Evolutionary conservation across 2,797 vertebrate genomes (phyloP).

Genomic region (Notolabrus celidotus): DNA sequence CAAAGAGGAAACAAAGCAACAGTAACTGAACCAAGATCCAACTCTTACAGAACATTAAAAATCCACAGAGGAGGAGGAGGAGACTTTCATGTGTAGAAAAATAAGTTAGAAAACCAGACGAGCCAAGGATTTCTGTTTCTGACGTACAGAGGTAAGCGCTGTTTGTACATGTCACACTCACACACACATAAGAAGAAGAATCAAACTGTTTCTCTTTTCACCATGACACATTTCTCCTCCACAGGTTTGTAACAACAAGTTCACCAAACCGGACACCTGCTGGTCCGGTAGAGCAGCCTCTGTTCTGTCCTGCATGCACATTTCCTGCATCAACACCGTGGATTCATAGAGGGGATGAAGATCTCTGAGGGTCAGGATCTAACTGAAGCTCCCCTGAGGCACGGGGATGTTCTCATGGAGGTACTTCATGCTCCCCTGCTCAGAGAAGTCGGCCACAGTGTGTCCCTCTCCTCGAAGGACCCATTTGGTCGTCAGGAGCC

Average conservation of each 20-base stretch:
- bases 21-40: constrained; percentile 36
- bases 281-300: no score
- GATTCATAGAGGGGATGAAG: no score
- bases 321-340: no score
- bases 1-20: constrained; percentile 42
- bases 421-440: constrained; percentile 94
- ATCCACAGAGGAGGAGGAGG: constrained; percentile 23
- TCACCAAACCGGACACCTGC: no score
- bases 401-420: constrained; percentile 94
- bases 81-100: constrained; percentile 66
- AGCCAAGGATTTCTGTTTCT: constrained; percentile 26
- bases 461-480: constrained; percentile 93
- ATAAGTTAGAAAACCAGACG: constrained; percentile 72
- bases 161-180: not conserved
- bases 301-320: no score
- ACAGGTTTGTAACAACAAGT: no score
- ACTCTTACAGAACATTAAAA: constrained; percentile 41
- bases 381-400: constrained; percentile 80
- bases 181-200: not conserved
- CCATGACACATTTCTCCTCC: no score
- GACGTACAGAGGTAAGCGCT: no score
- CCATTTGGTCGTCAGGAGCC: constrained; percentile 97
- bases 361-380: constrained; percentile 38
- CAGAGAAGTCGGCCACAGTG: constrained; percentile 95
- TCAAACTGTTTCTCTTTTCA: no score